These are phyloP conservation scores for Metridium senile DNA, from an alignment of 92 coral and sea anemone species.

Conservation along the genomic window DNA sequence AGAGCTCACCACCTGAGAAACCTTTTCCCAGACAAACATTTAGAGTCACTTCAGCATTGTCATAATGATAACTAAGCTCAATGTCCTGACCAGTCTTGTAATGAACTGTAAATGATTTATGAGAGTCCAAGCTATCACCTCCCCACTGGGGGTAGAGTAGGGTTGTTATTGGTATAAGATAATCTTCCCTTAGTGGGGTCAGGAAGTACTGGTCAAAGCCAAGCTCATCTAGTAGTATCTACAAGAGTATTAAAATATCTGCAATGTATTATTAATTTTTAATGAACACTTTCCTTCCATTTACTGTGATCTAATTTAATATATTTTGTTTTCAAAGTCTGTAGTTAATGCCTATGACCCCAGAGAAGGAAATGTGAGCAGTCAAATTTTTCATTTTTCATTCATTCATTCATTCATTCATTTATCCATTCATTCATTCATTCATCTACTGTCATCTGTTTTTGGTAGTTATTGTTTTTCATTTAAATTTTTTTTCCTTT, in stretches of 20 bases:
- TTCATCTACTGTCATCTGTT: no score
- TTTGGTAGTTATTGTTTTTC: no score
- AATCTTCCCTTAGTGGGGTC: constrained; percentile 72
- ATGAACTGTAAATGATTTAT: constrained; percentile 96
- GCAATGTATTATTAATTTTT: background rate
- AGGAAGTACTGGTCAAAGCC: constrained; percentile 85
- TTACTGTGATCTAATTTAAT: no score
- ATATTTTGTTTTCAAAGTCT: no score
- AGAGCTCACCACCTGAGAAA: constrained; percentile 84
- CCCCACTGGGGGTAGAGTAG: constrained; percentile 86
- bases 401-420: no score
- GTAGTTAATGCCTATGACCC: no score
- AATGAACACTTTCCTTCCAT: no score
- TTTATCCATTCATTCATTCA: no score
- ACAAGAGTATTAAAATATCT: background rate
- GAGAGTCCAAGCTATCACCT: constrained; percentile 84
- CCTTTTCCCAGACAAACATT: constrained; percentile 87
- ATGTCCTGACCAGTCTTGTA: constrained; percentile 91
- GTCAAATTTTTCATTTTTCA: no score
- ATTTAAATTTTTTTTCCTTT: no score
- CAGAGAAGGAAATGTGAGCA: no score
- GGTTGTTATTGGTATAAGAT: constrained; percentile 72
- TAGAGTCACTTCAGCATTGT: constrained; percentile 94
- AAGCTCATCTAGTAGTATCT: constrained; percentile 89
- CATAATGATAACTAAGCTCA: constrained; percentile 90